These are phyloP conservation scores for Leptinotarsa haldemani DNA, from an alignment of 2,888 invertebrate genomes.

Conservation along the genomic window DNA sequence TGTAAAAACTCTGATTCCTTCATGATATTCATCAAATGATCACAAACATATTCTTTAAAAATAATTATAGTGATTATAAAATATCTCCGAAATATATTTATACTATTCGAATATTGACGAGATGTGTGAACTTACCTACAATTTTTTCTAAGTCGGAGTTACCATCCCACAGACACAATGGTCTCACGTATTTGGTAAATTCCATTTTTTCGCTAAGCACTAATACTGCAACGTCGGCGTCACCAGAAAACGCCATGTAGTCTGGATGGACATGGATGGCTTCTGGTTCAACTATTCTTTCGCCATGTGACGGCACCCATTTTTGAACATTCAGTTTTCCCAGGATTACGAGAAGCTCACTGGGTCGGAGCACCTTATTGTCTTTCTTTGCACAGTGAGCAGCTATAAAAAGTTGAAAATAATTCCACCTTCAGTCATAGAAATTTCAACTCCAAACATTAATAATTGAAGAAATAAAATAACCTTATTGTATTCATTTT, in stretches of 20 bases:
- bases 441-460: background rate
- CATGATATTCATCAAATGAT: no score
- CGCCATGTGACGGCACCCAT: slow-evolving; percentile 51
- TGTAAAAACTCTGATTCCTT: no score
- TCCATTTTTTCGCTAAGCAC: slow-evolving; percentile 67
- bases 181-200: slow-evolving; percentile 70
- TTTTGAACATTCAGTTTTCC: slow-evolving; percentile 57
- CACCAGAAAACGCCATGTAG: slow-evolving; percentile 70
- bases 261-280: slow-evolving; percentile 69
- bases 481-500: background rate
- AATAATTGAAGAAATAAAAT: background rate
- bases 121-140: slow-evolving; percentile 42
- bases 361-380: slow-evolving; percentile 42
- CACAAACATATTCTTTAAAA: no score
- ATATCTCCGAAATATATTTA: no score
- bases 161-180: slow-evolving; percentile 73
- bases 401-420: slow-evolving; percentile 51
- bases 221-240: slow-evolving; percentile 71
- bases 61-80: no score
- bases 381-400: slow-evolving; percentile 58
- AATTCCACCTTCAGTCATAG: no score
- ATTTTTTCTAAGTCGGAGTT: slow-evolving; percentile 54
- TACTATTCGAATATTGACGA: no score
- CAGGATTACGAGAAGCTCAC: slow-evolving; percentile 55
- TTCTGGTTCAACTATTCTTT: slow-evolving; percentile 53